These are phyloP conservation scores for Sinosuthora webbiana DNA, from an alignment of 2,113 vertebrate species.

Conservation along the genomic window DNA sequence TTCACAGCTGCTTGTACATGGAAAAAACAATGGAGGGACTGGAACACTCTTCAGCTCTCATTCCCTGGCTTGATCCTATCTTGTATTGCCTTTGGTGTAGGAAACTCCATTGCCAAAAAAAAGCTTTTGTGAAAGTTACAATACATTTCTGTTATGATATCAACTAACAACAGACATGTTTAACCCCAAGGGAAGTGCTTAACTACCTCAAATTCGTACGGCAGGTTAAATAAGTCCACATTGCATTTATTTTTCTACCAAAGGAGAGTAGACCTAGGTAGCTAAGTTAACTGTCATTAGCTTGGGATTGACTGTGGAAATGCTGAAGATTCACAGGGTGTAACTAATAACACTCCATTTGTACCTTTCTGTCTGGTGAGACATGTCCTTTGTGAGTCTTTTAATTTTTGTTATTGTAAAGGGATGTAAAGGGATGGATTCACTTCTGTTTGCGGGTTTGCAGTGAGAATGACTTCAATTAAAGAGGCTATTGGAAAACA, in stretches of 20 bases:
- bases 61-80: neutral
- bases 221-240: neutral
- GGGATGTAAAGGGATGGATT: neutral
- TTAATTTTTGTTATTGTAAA: neutral
- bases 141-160: neutral
- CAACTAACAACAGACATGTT: neutral
- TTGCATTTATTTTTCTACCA: neutral
- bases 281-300: neutral
- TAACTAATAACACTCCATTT: neutral
- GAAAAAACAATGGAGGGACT: neutral
- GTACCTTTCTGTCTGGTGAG: neutral
- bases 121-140: neutral
- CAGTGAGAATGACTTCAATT: neutral
- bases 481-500: neutral
- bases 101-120: neutral
- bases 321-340: neutral
- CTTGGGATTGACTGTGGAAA: neutral
- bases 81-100: conserved; percentile 8
- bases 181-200: neutral
- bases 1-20: neutral
- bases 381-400: neutral
- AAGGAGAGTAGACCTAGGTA: neutral
- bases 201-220: neutral
- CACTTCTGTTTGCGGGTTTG: neutral
- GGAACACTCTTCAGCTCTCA: neutral